Conservation (phyloP, 2,888 invertebrate species). For the Volucella zonaria region DNA sequence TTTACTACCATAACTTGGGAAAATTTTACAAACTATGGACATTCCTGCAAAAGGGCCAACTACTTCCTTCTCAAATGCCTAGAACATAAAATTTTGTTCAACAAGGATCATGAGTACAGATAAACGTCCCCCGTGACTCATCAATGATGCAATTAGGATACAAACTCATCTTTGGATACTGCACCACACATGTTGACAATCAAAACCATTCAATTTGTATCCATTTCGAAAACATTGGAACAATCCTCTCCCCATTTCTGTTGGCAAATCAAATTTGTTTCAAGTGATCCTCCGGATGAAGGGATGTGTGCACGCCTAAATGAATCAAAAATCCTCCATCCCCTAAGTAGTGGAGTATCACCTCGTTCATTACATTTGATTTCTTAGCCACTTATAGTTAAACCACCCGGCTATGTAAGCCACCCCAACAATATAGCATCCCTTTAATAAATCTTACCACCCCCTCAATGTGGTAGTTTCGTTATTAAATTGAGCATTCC, state of each 20-base stretch:
- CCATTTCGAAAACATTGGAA: not conserved
- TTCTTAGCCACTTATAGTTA: not conserved
- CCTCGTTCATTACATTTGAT: not conserved
- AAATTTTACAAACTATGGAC: too few species aligned
- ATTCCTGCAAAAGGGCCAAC: too few species aligned
- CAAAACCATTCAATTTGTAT: not conserved
- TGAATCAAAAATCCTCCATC: not conserved
- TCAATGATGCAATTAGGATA: not conserved
- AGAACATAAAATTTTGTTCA: too few species aligned
- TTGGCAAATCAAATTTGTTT: not conserved
- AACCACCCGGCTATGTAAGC: too few species aligned
- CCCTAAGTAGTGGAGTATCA: not conserved
- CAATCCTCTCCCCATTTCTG: too few species aligned
- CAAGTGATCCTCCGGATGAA: not conserved
- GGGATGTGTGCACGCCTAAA: not conserved
- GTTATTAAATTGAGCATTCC: constrained; percentile 15
- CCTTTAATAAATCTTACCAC: not conserved
- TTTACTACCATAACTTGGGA: too few species aligned
- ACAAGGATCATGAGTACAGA: not conserved
- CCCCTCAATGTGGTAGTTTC: constrained; percentile 6
- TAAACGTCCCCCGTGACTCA: not conserved
- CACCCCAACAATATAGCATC: too few species aligned
- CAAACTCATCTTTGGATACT: not conserved
- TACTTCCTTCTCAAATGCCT: too few species aligned
- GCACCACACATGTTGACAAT: not conserved